Conservation (phyloP, 2,113 vertebrate genomes). For the Gadus macrocephalus region DNA sequence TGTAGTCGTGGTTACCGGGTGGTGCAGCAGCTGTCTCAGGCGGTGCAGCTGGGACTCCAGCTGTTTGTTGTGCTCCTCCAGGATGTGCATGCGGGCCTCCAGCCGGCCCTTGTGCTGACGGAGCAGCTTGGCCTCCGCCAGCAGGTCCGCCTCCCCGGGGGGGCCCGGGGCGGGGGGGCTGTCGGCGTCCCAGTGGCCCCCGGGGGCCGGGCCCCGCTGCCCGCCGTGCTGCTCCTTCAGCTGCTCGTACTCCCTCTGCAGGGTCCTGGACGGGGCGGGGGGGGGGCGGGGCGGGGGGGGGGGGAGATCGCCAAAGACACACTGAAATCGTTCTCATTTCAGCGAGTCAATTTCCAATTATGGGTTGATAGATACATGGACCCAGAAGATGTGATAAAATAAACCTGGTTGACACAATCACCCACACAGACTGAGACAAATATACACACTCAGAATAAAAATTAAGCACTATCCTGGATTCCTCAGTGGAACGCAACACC, state of each 20-base stretch:
- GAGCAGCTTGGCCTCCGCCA: conserved; percentile 88
- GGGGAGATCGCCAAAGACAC: neutral
- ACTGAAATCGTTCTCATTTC: neutral
- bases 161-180: conserved; percentile 40
- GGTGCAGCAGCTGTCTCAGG: conserved; percentile 90
- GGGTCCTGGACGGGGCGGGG: conserved; percentile 62
- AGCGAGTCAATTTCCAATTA: neutral
- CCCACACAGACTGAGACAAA: no score
- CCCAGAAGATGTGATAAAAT: no score
- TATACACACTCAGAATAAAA: no score
- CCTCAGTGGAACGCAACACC: no score
- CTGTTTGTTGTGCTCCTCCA: conserved; percentile 98
- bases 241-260: conserved; percentile 90
- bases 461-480: no score
- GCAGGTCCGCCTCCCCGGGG: conserved; percentile 69
- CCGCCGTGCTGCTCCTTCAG: conserved; percentile 86
- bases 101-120: conserved; percentile 94
- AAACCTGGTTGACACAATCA: no score
- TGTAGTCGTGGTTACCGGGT: conserved; percentile 77
- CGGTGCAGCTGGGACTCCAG: conserved; percentile 94
- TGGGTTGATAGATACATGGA: neutral
- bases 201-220: conserved; percentile 61
- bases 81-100: conserved; percentile 94
- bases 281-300: no score
- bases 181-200: conserved; percentile 66